Evolutionary conservation across 2,797 vertebrate species (phyloP).

Genomic region (Esox masquinongy): DNA sequence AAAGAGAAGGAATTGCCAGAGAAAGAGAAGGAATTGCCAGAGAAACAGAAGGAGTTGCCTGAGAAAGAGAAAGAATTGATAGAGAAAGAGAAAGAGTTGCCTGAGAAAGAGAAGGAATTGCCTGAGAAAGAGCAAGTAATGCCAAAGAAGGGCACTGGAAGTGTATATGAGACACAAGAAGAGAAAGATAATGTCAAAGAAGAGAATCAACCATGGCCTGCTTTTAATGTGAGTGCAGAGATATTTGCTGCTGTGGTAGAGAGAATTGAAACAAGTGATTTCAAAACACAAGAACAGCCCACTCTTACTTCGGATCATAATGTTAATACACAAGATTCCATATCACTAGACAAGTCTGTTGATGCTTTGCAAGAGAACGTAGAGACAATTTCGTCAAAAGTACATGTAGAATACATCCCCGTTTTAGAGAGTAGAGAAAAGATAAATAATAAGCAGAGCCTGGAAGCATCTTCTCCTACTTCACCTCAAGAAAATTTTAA

Average conservation of each 20-base stretch:
- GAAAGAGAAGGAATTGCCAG: too few relatives aligned
- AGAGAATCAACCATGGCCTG: conserved; percentile 21
- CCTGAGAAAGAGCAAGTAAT: too few relatives aligned
- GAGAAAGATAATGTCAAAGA: conserved; percentile 61
- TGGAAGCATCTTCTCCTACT: conserved; percentile 42
- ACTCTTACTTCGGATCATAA: not conserved
- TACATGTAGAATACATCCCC: not conserved
- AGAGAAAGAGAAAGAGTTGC: too few relatives aligned
- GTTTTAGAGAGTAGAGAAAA: conserved; percentile 38
- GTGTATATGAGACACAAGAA: conserved; percentile 27
- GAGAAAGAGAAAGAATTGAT: too few relatives aligned
- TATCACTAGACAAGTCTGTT: not conserved
- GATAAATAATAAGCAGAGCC: not conserved
- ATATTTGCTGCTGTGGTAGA: not conserved
- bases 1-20: not conserved
- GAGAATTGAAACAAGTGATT: not conserved
- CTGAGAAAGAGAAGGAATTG: too few relatives aligned
- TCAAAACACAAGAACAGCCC: not conserved
- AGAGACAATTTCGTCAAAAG: not conserved
- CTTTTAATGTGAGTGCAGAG: conserved; percentile 39
- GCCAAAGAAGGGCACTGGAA: conserved; percentile 2
- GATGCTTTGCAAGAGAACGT: not conserved
- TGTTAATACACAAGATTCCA: not conserved
- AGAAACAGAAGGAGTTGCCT: too few relatives aligned
- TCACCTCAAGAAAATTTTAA: conserved; percentile 35